Evolutionary conservation across 2,888 invertebrate species (phyloP), one percentile per base, ranked within the genome.

Genomic region (Noctua comes): DNA sequence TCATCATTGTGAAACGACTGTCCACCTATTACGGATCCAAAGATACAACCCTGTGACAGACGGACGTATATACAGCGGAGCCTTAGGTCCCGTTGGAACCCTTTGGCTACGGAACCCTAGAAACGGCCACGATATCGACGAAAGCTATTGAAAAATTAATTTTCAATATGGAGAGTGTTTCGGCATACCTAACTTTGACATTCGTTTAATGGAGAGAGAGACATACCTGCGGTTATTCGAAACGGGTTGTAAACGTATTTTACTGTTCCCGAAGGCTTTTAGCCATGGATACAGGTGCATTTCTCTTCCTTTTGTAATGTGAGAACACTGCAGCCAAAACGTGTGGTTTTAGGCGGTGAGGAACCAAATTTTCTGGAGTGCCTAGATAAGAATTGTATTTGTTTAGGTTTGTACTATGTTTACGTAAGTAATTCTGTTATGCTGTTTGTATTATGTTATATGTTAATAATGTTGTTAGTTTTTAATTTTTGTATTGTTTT

Each of bases 81-180:
- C 59, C 59, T 31, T 18, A 62, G 16, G 13, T 31, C 18, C 16
- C 16, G 27, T 66, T 16, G 16, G 1, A 24, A 65, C 3, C 65
- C n/a, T 40, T 40, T 43, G n/a, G 1, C 3, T 43, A 43, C n/a
- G 16, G n/a, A 36, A 66, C 66, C n/a, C 66, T 43, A 18, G 16
- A 66, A n/a, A 1, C 69, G 71, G 59, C 71, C 31, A 43, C 40
- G 46, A 51, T 68, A 64, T 36, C 68, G 46, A 24, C 71, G 46
- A 27, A 46, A 64, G 68, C 54, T 66, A 57, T 76, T 66, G 65
- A 72, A 74, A 74, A 83, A 86, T 79, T 83, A 86, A 79, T 86
- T 76, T 86, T 57, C 86, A 83, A 83, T 83, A 86, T 74, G 59
- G 64, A 68, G 77, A 86, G 77, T 86, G 86, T 73, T 40, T 51